Evolutionary conservation across 1,140 invertebrate species (phyloP).

Genomic region (silkworm (Bombyx mori)): ASM3026992v2 NC_085115.1:8561001-8561500

Average conservation of each 20-base stretch:
- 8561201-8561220: no score
- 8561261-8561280: conserved; percentile 25
- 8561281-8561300: conserved; percentile 17
- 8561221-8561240: conserved; percentile 23
- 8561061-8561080: no score
- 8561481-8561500: conserved; percentile 18
- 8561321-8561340: conserved; percentile 23
- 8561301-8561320: conserved; percentile 32
- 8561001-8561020: no score
- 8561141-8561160: no score
- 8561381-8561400: conserved; percentile 3
- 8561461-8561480: conserved; percentile 12
- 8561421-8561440: conserved; percentile 6
- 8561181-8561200: no score
- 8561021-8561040: no score
- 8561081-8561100: no score
- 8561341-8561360: conserved; percentile 14
- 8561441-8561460: conserved; percentile 13
- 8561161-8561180: no score
- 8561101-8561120: no score
- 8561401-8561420: background rate
- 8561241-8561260: conserved; percentile 33
- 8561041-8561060: no score
- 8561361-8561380: conserved; percentile 16
- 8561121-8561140: no score